Evolutionary conservation across 2,888 invertebrate genomes (phyloP).

Genomic region (Zeuzera pyrina): DNA sequence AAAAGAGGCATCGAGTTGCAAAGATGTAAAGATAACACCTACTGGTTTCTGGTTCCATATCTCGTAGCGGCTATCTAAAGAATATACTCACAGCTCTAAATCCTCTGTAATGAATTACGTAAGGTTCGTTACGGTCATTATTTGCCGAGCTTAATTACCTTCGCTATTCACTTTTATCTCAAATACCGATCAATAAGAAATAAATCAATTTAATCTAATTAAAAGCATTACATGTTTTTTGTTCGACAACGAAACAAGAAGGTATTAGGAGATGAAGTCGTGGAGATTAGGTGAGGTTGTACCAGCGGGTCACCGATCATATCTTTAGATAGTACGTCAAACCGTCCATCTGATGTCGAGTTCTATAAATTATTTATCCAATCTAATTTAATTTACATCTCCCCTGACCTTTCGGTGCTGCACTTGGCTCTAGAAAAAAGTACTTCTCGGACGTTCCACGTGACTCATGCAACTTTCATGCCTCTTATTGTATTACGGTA

Average conservation of each 20-base stretch:
- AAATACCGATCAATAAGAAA: slow-evolving; percentile 51
- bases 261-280: slow-evolving; percentile 65
- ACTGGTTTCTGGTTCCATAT: too few relatives aligned
- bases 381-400: slow-evolving; percentile 68
- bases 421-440: slow-evolving; percentile 38
- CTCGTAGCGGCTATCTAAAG: not conserved
- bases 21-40: too few relatives aligned
- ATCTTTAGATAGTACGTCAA: slow-evolving; percentile 59
- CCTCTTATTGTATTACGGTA: slow-evolving; percentile 39
- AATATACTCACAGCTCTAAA: not conserved
- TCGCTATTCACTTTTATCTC: slow-evolving; percentile 46
- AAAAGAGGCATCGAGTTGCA: too few relatives aligned
- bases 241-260: slow-evolving; percentile 64
- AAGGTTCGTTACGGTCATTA: slow-evolving; percentile 44
- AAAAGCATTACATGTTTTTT: slow-evolving; percentile 72
- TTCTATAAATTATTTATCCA: slow-evolving; percentile 63
- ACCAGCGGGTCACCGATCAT: slow-evolving; percentile 66
- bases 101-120: not conserved
- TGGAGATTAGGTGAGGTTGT: slow-evolving; percentile 58
- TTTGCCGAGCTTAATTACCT: slow-evolving; percentile 65
- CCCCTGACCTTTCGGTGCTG: slow-evolving; percentile 57
- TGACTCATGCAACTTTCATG: slow-evolving; percentile 52
- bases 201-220: slow-evolving; percentile 73
- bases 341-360: slow-evolving; percentile 61
- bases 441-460: slow-evolving; percentile 31